These are phyloP conservation scores for Acrossocheilus fasciatus DNA, from an alignment of 2,797 vertebrate species.

Conservation along the genomic window DNA sequence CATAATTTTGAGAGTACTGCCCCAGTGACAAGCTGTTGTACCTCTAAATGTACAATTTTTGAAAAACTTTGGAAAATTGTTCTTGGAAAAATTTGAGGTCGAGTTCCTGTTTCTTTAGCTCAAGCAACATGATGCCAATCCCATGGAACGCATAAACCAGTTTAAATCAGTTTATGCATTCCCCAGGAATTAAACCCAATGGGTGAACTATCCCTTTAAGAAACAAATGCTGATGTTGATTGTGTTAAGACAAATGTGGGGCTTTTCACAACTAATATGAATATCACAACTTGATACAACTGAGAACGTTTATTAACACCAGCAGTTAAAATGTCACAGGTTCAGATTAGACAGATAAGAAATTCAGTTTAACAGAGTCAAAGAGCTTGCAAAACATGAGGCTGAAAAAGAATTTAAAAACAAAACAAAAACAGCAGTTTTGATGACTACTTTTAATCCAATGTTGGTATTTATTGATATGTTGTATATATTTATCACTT, in stretches of 20 bases:
- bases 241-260: neutral
- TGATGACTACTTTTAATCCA: neutral
- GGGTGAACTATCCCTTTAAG: neutral
- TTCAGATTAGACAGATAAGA: neutral
- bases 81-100: constrained; percentile 1
- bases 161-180: neutral
- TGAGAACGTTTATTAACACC: neutral
- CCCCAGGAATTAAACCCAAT: neutral
- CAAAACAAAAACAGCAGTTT: neutral
- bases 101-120: neutral
- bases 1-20: neutral
- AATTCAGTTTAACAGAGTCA: too few relatives aligned
- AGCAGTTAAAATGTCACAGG: neutral
- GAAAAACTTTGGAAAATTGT: neutral
- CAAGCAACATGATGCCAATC: neutral
- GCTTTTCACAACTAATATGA: neutral
- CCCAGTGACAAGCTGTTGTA: neutral
- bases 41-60: neutral
- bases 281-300: neutral
- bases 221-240: neutral
- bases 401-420: neutral
- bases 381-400: neutral
- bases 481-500: neutral
- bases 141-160: neutral
- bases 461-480: neutral